Percentiles rank a stretch among this genome's conserved stretches.
These are phyloP conservation scores for Apamea anceps DNA, from an alignment of 2,888 invertebrate genomes.

Conservation along the genomic window DNA sequence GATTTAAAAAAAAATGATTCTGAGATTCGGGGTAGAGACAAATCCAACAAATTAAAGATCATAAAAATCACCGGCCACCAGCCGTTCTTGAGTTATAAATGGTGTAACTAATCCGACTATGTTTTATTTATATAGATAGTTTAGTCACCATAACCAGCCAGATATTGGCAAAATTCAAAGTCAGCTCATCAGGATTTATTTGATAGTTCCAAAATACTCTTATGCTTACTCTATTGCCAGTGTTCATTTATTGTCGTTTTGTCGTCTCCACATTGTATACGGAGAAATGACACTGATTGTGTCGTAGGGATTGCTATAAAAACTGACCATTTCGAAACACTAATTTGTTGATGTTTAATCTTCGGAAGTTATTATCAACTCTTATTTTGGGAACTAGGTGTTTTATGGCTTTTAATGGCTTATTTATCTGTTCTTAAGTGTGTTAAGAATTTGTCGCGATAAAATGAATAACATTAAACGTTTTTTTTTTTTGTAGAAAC, in stretches of 20 bases:
- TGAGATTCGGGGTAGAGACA: no score
- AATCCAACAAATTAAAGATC: no score
- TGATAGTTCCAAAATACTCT: background rate
- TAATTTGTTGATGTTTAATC: constrained; percentile 1
- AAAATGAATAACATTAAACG: background rate
- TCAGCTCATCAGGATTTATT: background rate
- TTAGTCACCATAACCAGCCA: background rate
- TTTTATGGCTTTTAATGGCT: constrained; percentile 10
- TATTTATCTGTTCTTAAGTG: constrained; percentile 6
- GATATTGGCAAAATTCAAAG: background rate
- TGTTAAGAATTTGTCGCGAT: constrained; percentile 15
- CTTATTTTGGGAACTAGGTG: constrained; percentile 5
- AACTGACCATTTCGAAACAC: background rate
- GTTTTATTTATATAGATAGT: no score
- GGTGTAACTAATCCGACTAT: no score
- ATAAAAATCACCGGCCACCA: no score
- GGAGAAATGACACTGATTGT: background rate
- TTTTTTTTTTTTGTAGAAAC: background rate
- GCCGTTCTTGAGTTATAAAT: no score
- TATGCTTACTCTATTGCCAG: no score
- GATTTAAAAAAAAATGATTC: no score
- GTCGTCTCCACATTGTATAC: background rate
- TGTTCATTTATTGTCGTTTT: background rate
- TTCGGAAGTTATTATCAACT: background rate
- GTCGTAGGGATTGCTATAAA: background rate